Conservation (phyloP, 2,797 vertebrate genomes). For the Pachyuromys duprasi region DNA sequence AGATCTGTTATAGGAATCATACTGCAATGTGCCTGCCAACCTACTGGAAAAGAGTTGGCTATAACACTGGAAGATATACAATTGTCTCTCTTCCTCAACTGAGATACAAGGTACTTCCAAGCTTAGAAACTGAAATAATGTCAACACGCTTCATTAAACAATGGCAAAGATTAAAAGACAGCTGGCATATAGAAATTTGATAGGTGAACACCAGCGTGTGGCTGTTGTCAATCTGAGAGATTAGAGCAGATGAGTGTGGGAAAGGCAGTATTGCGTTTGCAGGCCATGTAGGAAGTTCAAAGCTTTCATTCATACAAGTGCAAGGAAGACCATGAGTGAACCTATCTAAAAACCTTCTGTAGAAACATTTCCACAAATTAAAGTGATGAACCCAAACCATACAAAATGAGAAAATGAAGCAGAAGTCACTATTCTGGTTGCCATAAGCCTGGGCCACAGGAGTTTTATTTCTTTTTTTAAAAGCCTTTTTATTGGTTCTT, state of each 20-base stretch:
- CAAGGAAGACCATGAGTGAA: constrained; percentile 22
- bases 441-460: constrained; percentile 39
- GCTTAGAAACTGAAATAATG: constrained; percentile 60
- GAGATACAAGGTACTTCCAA: not conserved
- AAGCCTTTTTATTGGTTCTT: too few relatives aligned
- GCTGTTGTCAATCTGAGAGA: constrained; percentile 52
- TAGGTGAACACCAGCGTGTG: not conserved
- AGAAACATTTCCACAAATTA: constrained; percentile 43
- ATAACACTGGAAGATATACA: not conserved
- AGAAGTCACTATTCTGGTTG: constrained; percentile 68
- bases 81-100: constrained; percentile 40
- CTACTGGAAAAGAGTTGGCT: not conserved
- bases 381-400: constrained; percentile 64
- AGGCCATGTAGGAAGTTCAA: constrained; percentile 50
- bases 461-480: too few relatives aligned
- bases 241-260: not conserved
- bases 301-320: not conserved
- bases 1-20: not conserved
- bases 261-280: not conserved
- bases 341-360: not conserved
- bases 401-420: constrained; percentile 68
- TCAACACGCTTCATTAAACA: constrained; percentile 59
- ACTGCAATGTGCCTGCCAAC: not conserved
- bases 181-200: not conserved
- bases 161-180: constrained; percentile 57